Percentiles rank a stretch among this genome's conserved stretches.
Evolutionary conservation across 2,797 vertebrate species (phyloP).

Genomic region (Rhynchotus rufescens): DNA sequence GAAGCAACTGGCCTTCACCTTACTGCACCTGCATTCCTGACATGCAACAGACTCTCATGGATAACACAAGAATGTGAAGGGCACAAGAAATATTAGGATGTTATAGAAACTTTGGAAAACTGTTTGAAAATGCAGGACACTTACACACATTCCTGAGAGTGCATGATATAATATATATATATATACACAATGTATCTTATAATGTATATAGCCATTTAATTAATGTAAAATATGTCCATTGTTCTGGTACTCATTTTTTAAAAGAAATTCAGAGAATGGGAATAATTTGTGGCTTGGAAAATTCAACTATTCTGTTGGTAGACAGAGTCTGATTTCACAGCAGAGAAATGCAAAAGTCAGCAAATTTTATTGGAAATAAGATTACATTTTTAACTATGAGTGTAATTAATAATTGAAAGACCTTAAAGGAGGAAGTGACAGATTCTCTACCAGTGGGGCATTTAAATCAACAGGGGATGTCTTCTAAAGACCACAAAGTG

Average conservation of each 20-base stretch:
- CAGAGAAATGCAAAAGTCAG: not conserved
- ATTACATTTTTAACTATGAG: not conserved
- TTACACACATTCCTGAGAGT: not conserved
- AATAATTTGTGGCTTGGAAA: not conserved
- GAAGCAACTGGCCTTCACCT: not conserved
- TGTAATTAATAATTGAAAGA: conserved; percentile 4
- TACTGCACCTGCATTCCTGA: not conserved
- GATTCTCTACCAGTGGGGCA: not conserved
- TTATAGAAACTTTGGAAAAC: not conserved
- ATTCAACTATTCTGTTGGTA: not conserved
- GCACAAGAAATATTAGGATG: not conserved
- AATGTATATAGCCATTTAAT: not conserved
- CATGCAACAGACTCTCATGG: not conserved
- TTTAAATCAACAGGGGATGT: not conserved
- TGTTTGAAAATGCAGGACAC: not conserved
- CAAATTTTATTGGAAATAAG: not conserved
- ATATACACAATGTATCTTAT: not conserved
- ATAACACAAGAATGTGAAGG: not conserved
- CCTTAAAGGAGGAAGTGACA: not conserved
- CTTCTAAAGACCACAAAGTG: not conserved
- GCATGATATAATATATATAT: not conserved
- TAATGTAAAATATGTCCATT: not conserved
- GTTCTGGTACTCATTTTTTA: not conserved
- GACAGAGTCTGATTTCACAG: not conserved
- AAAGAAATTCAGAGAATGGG: not conserved